Conservation (phyloP, 2,113 vertebrate species). For the Clinocottus analis region DNA sequence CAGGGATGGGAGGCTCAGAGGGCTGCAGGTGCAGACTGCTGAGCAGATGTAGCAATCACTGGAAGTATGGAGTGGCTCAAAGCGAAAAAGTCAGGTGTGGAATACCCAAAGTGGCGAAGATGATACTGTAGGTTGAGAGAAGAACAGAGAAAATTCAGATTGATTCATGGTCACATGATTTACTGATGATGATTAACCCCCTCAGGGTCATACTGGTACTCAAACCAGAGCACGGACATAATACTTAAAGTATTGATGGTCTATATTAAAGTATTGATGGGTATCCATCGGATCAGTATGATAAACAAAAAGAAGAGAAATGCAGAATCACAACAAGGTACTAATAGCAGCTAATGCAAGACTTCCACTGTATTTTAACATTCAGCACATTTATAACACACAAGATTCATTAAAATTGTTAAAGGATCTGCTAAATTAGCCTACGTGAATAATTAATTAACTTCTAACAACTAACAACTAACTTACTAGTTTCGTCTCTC, state of each 20-base stretch:
- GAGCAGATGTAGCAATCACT: constrained; percentile 52
- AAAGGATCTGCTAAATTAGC: no score
- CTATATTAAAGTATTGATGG: not conserved
- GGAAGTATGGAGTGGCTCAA: constrained; percentile 24
- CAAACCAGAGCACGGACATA: not conserved
- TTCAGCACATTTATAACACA: no score
- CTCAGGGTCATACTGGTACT: not conserved
- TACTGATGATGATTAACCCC: not conserved
- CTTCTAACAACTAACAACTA: no score
- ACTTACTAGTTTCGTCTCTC: no score
- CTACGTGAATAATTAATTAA: no score
- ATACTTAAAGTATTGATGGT: not conserved
- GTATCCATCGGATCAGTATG: not conserved
- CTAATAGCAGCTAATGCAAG: no score
- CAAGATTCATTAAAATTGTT: no score
- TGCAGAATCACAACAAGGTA: no score
- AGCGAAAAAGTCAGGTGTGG: constrained; percentile 32
- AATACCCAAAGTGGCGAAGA: not conserved
- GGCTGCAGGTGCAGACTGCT: constrained; percentile 68
- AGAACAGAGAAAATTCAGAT: not conserved
- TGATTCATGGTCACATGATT: not conserved
- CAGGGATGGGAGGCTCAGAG: constrained; percentile 34
- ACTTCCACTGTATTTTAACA: no score
- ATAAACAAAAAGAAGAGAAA: not conserved
- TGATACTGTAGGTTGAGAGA: not conserved